A percentile compares a stretch with the other conserved stretches of the same genome.
These are phyloP conservation scores for Tinamus guttatus DNA, from an alignment of 2,113 vertebrate species.

Conservation along the genomic window DNA sequence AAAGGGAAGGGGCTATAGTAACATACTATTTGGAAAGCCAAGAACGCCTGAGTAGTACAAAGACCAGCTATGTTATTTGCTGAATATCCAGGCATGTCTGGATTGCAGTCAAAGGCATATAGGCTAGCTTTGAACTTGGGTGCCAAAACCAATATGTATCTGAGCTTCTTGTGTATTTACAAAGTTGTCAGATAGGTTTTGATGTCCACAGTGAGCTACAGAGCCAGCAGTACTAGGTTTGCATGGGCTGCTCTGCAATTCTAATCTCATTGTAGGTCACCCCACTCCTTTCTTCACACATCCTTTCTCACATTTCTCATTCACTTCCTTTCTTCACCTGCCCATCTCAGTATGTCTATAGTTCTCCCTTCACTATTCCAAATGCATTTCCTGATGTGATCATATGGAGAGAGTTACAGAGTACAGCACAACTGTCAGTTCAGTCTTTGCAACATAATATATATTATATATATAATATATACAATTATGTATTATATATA, in stretches of 20 bases:
- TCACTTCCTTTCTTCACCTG: too few species aligned
- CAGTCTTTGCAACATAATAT: neutral
- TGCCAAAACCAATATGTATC: conserved; percentile 1
- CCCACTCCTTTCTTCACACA: too few species aligned
- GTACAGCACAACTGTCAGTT: neutral
- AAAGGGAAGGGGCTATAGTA: neutral
- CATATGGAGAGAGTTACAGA: neutral
- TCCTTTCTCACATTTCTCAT: too few species aligned
- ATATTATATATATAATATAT: too few species aligned
- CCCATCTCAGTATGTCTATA: neutral
- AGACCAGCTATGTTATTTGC: neutral
- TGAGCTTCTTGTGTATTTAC: too few species aligned
- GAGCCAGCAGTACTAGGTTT: too few species aligned
- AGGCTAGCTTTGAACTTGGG: neutral
- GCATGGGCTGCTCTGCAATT: too few species aligned
- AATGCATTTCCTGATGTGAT: neutral
- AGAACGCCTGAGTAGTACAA: neutral
- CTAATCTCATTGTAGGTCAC: too few species aligned
- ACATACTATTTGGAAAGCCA: neutral
- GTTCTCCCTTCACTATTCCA: neutral
- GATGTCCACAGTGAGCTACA: too few species aligned
- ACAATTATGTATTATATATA: too few species aligned
- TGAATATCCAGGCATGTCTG: neutral
- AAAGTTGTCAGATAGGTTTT: too few species aligned
- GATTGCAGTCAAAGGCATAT: neutral